A percentile compares a stretch with the other conserved stretches of the same genome.
These are phyloP conservation scores for Glyphotaelius pellucidus DNA, from an alignment of 2,888 invertebrate species.

Conservation along the genomic window DNA sequence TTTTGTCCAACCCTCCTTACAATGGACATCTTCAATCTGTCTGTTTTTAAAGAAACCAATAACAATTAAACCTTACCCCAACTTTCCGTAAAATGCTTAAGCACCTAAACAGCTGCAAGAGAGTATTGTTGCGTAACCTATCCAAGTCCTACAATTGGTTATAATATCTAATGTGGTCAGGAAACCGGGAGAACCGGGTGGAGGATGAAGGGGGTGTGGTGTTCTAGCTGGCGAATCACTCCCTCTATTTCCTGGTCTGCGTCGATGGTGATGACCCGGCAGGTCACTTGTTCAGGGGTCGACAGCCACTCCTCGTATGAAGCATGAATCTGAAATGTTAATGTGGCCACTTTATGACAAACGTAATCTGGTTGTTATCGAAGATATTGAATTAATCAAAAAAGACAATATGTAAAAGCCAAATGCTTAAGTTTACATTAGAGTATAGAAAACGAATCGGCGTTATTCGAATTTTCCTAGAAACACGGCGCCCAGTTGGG, in stretches of 20 bases:
- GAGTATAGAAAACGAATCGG: too few species aligned
- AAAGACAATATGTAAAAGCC: too few species aligned
- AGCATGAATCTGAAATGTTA: conserved; percentile 72
- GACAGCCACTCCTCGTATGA: conserved; percentile 75
- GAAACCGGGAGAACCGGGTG: not conserved
- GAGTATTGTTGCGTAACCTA: not conserved
- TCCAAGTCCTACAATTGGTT: not conserved
- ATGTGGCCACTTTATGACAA: not conserved
- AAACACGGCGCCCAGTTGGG: too few species aligned
- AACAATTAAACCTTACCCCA: not conserved
- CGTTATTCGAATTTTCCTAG: too few species aligned
- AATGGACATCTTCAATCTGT: too few species aligned
- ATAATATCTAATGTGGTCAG: too few species aligned
- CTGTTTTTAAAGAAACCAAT: not conserved
- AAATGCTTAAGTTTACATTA: too few species aligned
- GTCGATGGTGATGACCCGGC: conserved; percentile 75
- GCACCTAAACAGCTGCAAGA: not conserved
- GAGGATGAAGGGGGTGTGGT: conserved; percentile 73
- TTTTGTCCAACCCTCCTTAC: too few species aligned
- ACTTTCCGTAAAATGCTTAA: not conserved
- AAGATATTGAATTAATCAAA: too few species aligned
- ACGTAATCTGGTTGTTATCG: not conserved
- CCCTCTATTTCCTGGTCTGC: conserved; percentile 71
- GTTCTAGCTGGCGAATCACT: conserved; percentile 73
- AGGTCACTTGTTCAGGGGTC: conserved; percentile 71